Evolutionary conservation across 2,113 vertebrate genomes (phyloP).

Genomic region (Lontra canadensis): DNA sequence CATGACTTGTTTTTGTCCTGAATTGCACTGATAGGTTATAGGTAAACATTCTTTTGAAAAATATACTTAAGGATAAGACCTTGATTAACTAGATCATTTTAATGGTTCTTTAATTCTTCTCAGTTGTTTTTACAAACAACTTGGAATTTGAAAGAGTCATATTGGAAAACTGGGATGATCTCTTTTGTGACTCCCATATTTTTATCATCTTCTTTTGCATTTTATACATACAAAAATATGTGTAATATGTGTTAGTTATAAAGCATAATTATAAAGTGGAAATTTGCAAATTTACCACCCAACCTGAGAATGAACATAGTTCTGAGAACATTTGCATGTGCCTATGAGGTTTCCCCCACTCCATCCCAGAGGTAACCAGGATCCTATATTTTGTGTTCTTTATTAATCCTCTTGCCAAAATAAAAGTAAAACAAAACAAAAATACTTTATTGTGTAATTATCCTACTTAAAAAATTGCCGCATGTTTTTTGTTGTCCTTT

Average conservation of each 20-base stretch:
- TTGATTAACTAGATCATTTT: neutral
- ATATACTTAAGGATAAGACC: neutral
- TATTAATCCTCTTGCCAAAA: neutral
- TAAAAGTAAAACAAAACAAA: conserved; percentile 12
- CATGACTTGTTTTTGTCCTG: conserved; percentile 11
- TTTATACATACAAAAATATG: conserved; percentile 15
- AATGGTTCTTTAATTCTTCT: neutral
- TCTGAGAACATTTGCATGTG: neutral
- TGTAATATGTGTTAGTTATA: neutral
- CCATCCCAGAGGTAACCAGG: neutral
- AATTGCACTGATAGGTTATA: neutral
- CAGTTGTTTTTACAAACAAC: neutral
- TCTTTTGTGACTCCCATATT: neutral
- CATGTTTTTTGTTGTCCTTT: neutral
- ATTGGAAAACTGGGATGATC: conserved; percentile 11
- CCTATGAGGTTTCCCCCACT: accelerated
- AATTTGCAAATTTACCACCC: neutral
- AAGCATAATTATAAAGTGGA: neutral
- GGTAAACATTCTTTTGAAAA: neutral
- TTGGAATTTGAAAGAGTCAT: neutral
- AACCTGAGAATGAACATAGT: neutral
- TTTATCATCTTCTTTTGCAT: neutral
- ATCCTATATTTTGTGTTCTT: neutral
- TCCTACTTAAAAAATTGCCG: neutral
- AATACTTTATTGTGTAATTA: neutral